Conservation (phyloP, 1,140 invertebrate species). For the Pseudomyrmex concolor region DNA sequence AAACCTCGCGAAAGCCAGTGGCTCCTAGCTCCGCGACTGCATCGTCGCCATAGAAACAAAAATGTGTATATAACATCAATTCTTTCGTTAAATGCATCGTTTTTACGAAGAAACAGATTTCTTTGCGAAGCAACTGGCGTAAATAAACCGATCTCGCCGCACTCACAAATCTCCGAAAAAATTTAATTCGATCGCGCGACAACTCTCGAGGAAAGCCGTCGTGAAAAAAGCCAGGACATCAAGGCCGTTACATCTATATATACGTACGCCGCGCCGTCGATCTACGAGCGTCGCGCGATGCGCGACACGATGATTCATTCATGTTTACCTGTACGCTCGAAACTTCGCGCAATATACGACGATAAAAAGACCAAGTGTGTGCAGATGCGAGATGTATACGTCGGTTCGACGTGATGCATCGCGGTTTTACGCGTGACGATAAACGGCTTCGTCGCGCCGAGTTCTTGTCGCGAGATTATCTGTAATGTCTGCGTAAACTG, state of each 20-base stretch:
- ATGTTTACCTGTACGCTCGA: conserved; percentile 34
- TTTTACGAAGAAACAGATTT: neutral
- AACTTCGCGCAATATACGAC: conserved; percentile 38
- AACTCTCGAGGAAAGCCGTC: neutral
- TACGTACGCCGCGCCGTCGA: conserved; percentile 1
- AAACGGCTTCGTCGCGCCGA: conserved; percentile 24
- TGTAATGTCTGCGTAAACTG: conserved; percentile 37
- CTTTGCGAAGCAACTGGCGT: neutral
- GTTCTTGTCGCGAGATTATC: conserved; percentile 51
- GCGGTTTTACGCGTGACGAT: conserved; percentile 51
- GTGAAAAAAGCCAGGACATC: neutral
- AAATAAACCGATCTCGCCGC: neutral
- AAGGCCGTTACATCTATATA: neutral
- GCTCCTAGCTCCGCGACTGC: neutral
- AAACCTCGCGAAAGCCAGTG: neutral
- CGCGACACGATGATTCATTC: conserved; percentile 48
- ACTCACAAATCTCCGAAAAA: neutral
- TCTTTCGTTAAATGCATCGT: conserved; percentile 20
- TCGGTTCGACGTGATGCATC: conserved; percentile 50
- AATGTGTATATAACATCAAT: conserved; percentile 3
- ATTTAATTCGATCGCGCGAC: neutral
- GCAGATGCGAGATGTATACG: conserved; percentile 41
- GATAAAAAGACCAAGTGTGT: conserved; percentile 5
- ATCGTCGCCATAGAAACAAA: conserved; percentile 19
- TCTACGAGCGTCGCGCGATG: neutral